A percentile compares a stretch with the other conserved stretches of the same genome.
Evolutionary conservation across 2,888 invertebrate species (phyloP).

Genomic region (Cacoxenus indagator): DNA sequence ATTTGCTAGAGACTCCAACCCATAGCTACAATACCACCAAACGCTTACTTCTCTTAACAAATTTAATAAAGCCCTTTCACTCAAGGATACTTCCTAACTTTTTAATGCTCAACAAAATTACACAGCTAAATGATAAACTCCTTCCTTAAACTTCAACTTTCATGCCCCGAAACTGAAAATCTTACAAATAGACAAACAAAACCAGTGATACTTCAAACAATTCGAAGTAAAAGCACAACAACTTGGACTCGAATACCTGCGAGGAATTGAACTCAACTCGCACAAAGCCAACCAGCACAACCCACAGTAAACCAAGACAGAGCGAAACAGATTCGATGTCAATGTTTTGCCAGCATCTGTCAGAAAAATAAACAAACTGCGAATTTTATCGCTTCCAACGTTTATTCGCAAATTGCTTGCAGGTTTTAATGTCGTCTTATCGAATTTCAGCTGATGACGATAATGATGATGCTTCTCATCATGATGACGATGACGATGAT

Average conservation of each 20-base stretch:
- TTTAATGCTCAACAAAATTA: too few species aligned
- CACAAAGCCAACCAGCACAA: neutral
- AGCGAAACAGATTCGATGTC: constrained; percentile 24
- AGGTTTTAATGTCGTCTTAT: constrained; percentile 48
- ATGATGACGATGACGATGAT: neutral
- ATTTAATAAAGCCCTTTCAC: too few species aligned
- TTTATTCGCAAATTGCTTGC: constrained; percentile 64
- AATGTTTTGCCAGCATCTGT: constrained; percentile 50
- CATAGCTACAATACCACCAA: too few species aligned
- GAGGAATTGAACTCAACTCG: neutral
- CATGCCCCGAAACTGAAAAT: neutral
- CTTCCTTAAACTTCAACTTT: neutral
- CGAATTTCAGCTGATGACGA: constrained; percentile 10
- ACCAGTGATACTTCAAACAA: neutral
- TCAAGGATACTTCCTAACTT: too few species aligned
- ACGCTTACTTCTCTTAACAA: too few species aligned
- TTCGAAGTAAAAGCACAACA: neutral
- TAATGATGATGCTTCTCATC: neutral
- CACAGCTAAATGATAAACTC: neutral
- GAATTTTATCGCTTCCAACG: constrained; percentile 61
- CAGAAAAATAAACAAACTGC: constrained; percentile 65
- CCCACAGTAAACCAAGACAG: neutral
- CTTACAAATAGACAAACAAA: neutral
- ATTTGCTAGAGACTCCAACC: too few species aligned
- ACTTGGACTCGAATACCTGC: neutral